Evolutionary conservation across 2,797 vertebrate genomes (phyloP).

Genomic region (Gymnothorax reevesii): DNA sequence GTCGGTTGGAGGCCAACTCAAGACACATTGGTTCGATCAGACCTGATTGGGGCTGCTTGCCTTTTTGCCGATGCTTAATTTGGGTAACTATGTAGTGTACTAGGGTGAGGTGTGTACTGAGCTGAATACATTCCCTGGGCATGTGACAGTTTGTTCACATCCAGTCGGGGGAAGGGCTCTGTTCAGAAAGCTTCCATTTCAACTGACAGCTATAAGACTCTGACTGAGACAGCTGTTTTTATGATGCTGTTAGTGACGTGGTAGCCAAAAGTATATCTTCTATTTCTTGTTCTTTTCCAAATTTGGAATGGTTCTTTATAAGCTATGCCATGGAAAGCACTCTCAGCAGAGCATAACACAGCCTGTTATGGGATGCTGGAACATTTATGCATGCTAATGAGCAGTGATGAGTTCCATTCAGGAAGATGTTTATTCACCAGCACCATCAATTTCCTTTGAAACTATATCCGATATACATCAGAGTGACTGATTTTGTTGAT

Average conservation of each 20-base stretch:
- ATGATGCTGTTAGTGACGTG: neutral
- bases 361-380: neutral
- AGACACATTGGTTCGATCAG: neutral
- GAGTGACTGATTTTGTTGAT: neutral
- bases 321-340: neutral
- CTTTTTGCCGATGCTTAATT: neutral
- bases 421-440: neutral
- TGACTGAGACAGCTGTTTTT: neutral
- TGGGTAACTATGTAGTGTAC: neutral
- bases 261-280: neutral
- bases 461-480: neutral
- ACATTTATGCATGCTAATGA: neutral
- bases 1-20: neutral
- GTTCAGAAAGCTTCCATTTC: neutral
- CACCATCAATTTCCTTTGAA: neutral
- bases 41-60: neutral
- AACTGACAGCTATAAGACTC: neutral
- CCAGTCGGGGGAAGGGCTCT: neutral
- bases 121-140: neutral
- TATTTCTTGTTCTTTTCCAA: neutral
- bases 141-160: neutral
- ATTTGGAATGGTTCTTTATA: neutral
- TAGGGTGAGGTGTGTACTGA: neutral
- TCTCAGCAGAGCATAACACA: neutral
- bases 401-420: neutral